Percentiles rank a stretch among this genome's conserved stretches.
phyloP scores from a whole-genome alignment of 2,113 vertebrate species.

The Spilogale gracilis region DNA sequence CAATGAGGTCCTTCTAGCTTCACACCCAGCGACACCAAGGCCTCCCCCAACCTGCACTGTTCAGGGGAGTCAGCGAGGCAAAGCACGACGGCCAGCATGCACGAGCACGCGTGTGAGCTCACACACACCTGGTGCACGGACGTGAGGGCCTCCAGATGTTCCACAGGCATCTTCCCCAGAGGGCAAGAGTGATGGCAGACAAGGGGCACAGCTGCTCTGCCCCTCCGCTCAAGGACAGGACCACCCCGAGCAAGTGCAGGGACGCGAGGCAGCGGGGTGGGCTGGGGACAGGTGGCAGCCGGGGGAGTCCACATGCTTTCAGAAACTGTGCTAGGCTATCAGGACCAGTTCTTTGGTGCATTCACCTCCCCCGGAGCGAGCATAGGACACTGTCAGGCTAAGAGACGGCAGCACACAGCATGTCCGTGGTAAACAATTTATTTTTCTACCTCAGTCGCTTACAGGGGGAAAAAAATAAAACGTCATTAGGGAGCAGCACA shows the following conservation, averaged over 20 bases:
- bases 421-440: slow-evolving; percentile 89
- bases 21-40: neutral
- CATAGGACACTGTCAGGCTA: slow-evolving; percentile 84
- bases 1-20: neutral
- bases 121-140: neutral
- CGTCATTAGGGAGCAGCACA: slow-evolving; percentile 82
- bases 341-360: slow-evolving; percentile 82
- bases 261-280: neutral
- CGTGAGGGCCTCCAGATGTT: neutral
- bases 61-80: neutral
- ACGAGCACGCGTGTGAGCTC: fast-evolving
- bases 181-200: neutral
- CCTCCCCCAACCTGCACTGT: neutral
- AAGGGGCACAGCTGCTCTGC: neutral
- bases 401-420: slow-evolving; percentile 88
- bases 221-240: slow-evolving; percentile 15
- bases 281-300: slow-evolving; percentile 23
- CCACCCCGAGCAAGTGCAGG: neutral
- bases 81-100: neutral
- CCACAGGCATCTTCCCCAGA: neutral
- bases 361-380: slow-evolving; percentile 80
- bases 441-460: slow-evolving; percentile 90
- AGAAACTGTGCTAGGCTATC: neutral
- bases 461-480: slow-evolving; percentile 82
- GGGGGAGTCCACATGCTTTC: neutral